Conservation (phyloP, 2,888 invertebrate genomes). For the Caenorhabditis japonica region DNA sequence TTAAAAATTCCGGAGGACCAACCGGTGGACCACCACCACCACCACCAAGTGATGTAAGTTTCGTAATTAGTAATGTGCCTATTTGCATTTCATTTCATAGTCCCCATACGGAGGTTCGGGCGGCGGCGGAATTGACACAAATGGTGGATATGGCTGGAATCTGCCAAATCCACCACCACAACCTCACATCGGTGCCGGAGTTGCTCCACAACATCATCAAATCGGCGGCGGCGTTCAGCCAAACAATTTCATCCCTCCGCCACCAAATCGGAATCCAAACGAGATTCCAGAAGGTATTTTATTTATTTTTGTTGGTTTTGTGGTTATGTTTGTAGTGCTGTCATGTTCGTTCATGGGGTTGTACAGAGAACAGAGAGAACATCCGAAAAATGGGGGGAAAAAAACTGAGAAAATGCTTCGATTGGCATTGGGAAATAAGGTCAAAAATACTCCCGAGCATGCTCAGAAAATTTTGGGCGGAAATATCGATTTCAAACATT, state of each 20-base stretch:
- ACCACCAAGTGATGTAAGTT: constrained; percentile 40
- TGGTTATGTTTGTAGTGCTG: no score
- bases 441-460: no score
- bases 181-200: constrained; percentile 35
- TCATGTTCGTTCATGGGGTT: no score
- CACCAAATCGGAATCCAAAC: constrained; percentile 41
- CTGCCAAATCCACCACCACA: constrained; percentile 14
- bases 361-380: no score
- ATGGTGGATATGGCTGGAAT: constrained; percentile 58
- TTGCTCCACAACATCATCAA: not conserved
- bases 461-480: no score
- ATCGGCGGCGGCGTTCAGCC: constrained; percentile 28
- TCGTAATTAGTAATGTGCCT: not conserved
- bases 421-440: no score
- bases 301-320: not conserved
- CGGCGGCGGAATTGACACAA: constrained; percentile 40
- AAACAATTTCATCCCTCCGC: constrained; percentile 25
- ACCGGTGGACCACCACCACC: constrained; percentile 45
- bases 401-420: no score
- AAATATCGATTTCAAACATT: no score
- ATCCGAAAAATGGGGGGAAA: no score
- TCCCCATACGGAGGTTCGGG: constrained; percentile 34
- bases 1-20: constrained; percentile 67
- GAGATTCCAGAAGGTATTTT: constrained; percentile 29
- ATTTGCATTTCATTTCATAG: constrained; percentile 18